Conservation (phyloP, 2,113 vertebrate species). For the Elaphurus davidianus region DNA sequence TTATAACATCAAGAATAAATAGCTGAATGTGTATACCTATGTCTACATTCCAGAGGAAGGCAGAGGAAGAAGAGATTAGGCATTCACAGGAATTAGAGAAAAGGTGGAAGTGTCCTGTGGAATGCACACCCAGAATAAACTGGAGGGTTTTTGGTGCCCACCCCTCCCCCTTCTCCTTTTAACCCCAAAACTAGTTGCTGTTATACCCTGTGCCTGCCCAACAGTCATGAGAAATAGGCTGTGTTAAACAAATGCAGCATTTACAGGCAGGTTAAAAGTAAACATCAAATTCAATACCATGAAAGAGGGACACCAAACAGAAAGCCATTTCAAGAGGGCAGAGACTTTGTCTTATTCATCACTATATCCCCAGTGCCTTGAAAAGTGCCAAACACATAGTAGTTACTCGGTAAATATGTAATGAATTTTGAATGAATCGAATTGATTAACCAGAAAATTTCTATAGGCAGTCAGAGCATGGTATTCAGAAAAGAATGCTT, state of each 20-base stretch:
- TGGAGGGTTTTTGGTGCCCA: background rate
- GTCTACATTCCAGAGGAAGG: background rate
- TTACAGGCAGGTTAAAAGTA: background rate
- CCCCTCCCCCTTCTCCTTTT: background rate
- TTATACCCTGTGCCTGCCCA: background rate
- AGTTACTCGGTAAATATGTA: conserved; percentile 36
- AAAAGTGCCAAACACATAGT: background rate
- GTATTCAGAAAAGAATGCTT: background rate
- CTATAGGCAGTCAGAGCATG: conserved; percentile 7
- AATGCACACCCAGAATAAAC: background rate
- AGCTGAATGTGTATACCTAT: background rate
- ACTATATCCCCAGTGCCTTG: background rate
- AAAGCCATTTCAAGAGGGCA: background rate
- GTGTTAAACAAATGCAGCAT: conserved; percentile 1
- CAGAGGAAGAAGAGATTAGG: background rate
- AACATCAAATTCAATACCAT: background rate
- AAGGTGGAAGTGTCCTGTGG: background rate
- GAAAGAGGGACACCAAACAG: conserved; percentile 5
- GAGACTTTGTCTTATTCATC: background rate
- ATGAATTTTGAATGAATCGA: conserved; percentile 36
- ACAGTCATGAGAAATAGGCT: conserved; percentile 14
- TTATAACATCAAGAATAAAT: conserved; percentile 43
- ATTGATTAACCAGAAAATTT: conserved; percentile 13
- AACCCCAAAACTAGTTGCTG: background rate
- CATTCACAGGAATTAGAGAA: background rate